Evolutionary conservation across 2,113 vertebrate genomes (phyloP), one percentile per base, ranked within the genome.

Genomic region (Corythaixoides concolor): DNA sequence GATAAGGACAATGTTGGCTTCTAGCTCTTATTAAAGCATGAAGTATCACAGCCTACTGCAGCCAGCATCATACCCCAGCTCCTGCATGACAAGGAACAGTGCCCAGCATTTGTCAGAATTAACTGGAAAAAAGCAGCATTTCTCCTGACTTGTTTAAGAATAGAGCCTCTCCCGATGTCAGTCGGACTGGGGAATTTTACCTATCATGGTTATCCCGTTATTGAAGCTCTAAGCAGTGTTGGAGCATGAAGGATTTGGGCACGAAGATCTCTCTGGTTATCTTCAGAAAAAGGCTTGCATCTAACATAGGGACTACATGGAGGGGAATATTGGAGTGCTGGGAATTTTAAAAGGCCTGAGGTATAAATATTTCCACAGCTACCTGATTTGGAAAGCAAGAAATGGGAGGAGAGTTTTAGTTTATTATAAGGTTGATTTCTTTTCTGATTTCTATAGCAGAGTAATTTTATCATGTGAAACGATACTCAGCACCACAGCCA

Each of bases 341-440:
- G 74, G 78, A 96, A 91, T 76, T 95, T 85, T 80, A 47, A 88
- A 73, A 77, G 32, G 32, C 53, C 32, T 79, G 62, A 85, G 41
- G 62, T 85, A 59, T 55, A 66, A 83, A 26, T 63, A 84, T 83
- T 88, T 77, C 55, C 47, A 67, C 59, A 93, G 23, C n/a, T 88
- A 70, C 41, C 52, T 45, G 75, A 86, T 80, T 88, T 91, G 60
- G 75, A 93, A 94, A 77, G 5, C 32, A 90, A 96, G 90, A 84
- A 90, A 60, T 20, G 7, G 50, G 45, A 91, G n/a, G 55, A 63
- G 14, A 68, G 43, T 37, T 83, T 83, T 69, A 23, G 70, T 88
- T 93, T 88, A 45, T 83, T 62, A 74, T 0, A 2, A 85, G 68
- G 22, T n/a, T 56, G 27, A 41, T 82, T 91, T 89, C 9, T 84